These are phyloP conservation scores for Steinernema carpocapsae DNA, from an alignment of 2,888 invertebrate species.

Conservation along the genomic window DNA sequence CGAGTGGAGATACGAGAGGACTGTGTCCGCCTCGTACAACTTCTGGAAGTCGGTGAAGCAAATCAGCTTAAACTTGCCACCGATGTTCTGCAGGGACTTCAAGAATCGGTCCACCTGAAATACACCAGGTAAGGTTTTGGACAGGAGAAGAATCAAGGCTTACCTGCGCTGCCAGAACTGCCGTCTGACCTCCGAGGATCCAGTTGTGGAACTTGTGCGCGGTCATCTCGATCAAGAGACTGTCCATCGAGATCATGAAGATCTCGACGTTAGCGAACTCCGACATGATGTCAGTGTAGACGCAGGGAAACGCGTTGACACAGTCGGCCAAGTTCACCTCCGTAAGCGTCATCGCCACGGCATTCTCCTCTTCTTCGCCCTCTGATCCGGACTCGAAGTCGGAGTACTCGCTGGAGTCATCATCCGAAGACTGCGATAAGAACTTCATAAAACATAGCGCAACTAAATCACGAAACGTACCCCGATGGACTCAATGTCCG, in stretches of 20 bases:
- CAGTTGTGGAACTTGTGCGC: conserved; percentile 67
- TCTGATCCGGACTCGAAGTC: background rate
- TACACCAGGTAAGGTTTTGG: background rate
- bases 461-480: too few relatives aligned
- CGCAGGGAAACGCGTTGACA: conserved; percentile 45
- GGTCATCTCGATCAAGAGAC: conserved; percentile 62
- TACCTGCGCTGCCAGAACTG: conserved; percentile 62
- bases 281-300: conserved; percentile 61
- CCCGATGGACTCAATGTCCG: background rate
- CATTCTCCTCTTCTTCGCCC: conserved; percentile 1
- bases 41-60: conserved; percentile 62
- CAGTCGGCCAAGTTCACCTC: background rate
- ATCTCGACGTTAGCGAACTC: conserved; percentile 68
- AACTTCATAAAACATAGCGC: background rate
- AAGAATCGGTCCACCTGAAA: conserved; percentile 63
- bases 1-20: conserved; percentile 59
- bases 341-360: background rate
- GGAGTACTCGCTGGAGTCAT: background rate
- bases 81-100: conserved; percentile 56
- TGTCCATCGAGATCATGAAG: conserved; percentile 65
- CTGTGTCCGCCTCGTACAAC: conserved; percentile 59
- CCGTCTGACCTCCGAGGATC: conserved; percentile 65
- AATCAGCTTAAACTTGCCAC: conserved; percentile 65
- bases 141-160: conserved; percentile 12
- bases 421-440: background rate